Conservation (phyloP, 2,113 vertebrate genomes). For the Brachirus orientalis region DNA sequence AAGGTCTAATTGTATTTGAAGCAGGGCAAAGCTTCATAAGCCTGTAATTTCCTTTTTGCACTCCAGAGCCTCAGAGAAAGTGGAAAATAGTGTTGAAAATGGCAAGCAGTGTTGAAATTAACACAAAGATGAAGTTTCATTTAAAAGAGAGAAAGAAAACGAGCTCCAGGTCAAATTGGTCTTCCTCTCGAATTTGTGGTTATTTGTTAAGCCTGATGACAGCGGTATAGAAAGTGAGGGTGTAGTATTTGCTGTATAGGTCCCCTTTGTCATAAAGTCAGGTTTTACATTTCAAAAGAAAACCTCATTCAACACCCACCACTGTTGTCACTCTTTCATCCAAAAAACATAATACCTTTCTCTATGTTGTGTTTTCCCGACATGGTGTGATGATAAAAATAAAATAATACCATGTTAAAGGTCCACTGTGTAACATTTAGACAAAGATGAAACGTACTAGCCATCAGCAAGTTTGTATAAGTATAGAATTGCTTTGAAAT, state of each 20-base stretch:
- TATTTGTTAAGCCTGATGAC: slow-evolving; percentile 36
- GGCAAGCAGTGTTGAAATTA: slow-evolving; percentile 18
- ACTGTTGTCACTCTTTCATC: slow-evolving; percentile 41
- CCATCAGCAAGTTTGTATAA: too few species aligned
- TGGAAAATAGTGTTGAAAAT: slow-evolving; percentile 31
- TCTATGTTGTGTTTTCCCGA: not conserved
- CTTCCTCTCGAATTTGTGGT: slow-evolving; percentile 50
- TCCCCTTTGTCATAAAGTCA: slow-evolving; percentile 31
- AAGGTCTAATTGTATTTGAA: slow-evolving; percentile 73
- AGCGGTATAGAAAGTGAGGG: slow-evolving; percentile 15
- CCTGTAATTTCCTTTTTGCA: slow-evolving; percentile 76
- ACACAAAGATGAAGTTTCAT: slow-evolving; percentile 37
- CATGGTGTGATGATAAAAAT: slow-evolving; percentile 13
- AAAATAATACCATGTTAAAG: not conserved
- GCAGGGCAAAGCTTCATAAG: slow-evolving; percentile 60
- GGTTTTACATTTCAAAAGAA: slow-evolving; percentile 66
- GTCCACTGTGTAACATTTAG: too few species aligned
- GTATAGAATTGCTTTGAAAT: too few species aligned
- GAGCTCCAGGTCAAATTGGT: slow-evolving; percentile 28
- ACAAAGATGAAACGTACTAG: too few species aligned
- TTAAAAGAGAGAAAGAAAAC: slow-evolving; percentile 29
- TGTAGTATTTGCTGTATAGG: slow-evolving; percentile 11
- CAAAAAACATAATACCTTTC: slow-evolving; percentile 30
- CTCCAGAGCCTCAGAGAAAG: slow-evolving; percentile 54
- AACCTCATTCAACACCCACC: slow-evolving; percentile 32